Base-by-base conservation (phyloP, 1,140 invertebrate species). In the Samia ricini region DNA sequence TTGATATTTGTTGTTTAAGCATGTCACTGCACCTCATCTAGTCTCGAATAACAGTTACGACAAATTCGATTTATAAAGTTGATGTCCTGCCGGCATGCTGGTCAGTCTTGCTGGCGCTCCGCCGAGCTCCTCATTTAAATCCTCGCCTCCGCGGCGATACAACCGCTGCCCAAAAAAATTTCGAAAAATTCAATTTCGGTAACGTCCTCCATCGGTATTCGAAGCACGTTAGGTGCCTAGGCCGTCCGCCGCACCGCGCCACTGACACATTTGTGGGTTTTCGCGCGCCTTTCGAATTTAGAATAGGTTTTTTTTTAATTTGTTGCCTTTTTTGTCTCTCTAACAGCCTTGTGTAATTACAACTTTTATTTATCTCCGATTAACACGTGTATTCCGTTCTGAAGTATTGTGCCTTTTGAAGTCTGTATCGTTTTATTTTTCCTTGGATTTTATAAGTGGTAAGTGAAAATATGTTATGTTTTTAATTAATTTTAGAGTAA, bases 221-320 rank as follows among this genome's bases (percentile, higher is more conserved):
- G 61, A 58, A 26, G 55, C 81, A 79, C 84, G 82, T 66, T 68
- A 63, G 61, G 66, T 74, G 79, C 81, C 84, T 88, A 89, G 84
- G 83, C 77, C 82, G 83, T 79, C 73, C 76, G 78, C 76, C 72
- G 76, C 78, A 73, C 72, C 73, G 82, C 84, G 84, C 84, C 86
- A 89, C 86, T 89, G 86, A 89, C 86, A 89, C 83, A 89, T 86
- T 89, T 89, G 79, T 87, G 74, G 72, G 66, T 71, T 76, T 80
- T 77, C 75, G 83, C 81, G 86, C 84, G 86, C 79, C 69, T 76
- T 81, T 84, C 84, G 86, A 89, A 89, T 89, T 86, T 86, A 83
- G 81, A 89, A 87, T 77, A 83, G 83, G 77, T 85, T 78, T 81
- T 69, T 69, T 54, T 69, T 65, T 61, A 76, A 66, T 79, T 84